phyloP scores from a whole-genome alignment of 1,140 invertebrate genomes.

The Oedothorax gibbosus region DNA sequence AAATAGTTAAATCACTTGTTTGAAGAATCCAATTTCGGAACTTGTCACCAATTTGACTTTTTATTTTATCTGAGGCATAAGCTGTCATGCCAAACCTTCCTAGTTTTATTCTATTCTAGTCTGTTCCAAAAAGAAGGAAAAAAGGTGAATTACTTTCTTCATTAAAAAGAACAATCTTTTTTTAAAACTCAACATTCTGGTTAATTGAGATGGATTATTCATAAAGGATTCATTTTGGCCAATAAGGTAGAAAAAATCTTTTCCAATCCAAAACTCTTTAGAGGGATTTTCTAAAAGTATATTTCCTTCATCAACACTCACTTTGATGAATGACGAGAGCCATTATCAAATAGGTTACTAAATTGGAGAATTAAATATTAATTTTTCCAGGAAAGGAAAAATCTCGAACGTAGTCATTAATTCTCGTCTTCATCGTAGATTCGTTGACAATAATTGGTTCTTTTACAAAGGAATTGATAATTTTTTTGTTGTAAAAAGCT shows the following conservation, averaged over 20 bases:
- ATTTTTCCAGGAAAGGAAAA: not conserved
- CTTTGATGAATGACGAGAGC: slow-evolving; percentile 17
- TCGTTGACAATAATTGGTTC: too few species aligned
- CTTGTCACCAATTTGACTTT: too few species aligned
- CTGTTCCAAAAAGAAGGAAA: too few species aligned
- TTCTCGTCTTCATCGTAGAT: not conserved
- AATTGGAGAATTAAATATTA: slow-evolving; percentile 25
- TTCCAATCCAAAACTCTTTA: not conserved
- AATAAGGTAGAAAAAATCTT: not conserved
- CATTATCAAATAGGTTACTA: slow-evolving; percentile 5
- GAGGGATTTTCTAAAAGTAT: not conserved
- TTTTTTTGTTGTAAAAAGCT: too few species aligned
- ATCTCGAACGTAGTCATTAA: not conserved
- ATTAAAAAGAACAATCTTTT: too few species aligned
- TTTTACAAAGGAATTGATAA: too few species aligned
- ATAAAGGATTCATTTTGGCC: not conserved
- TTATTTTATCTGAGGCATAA: not conserved
- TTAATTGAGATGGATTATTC: slow-evolving; percentile 27
- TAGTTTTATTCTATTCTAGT: not conserved
- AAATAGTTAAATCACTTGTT: too few species aligned
- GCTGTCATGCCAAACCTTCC: not conserved
- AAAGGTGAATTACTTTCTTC: too few species aligned
- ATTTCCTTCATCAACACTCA: slow-evolving; percentile 21
- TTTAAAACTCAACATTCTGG: not conserved
- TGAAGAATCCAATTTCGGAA: too few species aligned